These are phyloP conservation scores for Muraenolepis orangiensis DNA, from an alignment of 2,797 vertebrate genomes.

Conservation along the genomic window DNA sequence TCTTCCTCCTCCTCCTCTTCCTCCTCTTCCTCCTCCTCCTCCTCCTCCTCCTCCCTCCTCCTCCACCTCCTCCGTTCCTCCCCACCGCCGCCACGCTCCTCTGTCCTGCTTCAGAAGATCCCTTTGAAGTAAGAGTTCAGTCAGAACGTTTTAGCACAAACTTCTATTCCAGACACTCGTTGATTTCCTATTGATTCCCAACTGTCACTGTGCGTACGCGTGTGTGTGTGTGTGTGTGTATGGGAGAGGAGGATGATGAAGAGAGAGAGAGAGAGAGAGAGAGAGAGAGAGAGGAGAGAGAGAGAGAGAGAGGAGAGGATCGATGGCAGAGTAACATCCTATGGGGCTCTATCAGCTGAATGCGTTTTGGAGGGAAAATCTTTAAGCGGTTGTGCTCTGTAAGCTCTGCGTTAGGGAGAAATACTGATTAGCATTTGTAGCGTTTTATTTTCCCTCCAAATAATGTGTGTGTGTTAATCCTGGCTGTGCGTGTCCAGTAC, in stretches of 20 bases:
- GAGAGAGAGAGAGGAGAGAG: no score
- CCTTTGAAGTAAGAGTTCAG: slow-evolving; percentile 77
- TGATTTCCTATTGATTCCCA: slow-evolving; percentile 75
- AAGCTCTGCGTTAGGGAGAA: slow-evolving; percentile 31
- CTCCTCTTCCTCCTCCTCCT: not conserved
- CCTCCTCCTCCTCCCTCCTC: no score
- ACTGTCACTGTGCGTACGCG: slow-evolving; percentile 54
- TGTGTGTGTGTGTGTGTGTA: slow-evolving; percentile 2
- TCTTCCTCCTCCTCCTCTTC: not conserved
- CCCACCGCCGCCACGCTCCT: not conserved
- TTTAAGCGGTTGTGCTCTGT: slow-evolving; percentile 57
- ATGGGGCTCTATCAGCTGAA: slow-evolving; percentile 39
- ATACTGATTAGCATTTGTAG: slow-evolving; percentile 23
- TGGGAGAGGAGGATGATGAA: no score
- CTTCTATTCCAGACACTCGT: slow-evolving; percentile 70
- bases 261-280: slow-evolving; percentile 23
- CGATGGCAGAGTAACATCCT: slow-evolving; percentile 66
- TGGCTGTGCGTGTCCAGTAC: no score
- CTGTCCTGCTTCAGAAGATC: slow-evolving; percentile 43
- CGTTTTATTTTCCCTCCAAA: slow-evolving; percentile 36
- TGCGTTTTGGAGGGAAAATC: slow-evolving; percentile 51
- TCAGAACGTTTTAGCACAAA: slow-evolving; percentile 66
- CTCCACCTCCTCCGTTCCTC: not conserved
- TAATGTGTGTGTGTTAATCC: slow-evolving; percentile 22
- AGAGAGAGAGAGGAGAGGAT: slow-evolving; percentile 48